Evolutionary conservation across 2,888 invertebrate species (phyloP).

Genomic region (Pseudeuparius sepicola): DNA sequence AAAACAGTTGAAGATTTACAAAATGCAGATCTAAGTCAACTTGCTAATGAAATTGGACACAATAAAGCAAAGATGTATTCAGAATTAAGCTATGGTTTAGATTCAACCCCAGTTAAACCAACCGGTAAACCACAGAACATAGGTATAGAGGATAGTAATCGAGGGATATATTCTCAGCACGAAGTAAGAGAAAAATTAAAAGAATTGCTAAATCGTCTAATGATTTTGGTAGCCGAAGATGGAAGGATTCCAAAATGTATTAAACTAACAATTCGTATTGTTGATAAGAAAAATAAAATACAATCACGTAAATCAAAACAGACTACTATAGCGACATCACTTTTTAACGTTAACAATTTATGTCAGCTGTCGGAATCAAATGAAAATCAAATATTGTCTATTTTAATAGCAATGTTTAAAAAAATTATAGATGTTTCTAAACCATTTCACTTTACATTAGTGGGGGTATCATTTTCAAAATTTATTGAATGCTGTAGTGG

Average conservation of each 20-base stretch:
- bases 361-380: slow-evolving; percentile 42
- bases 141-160: slow-evolving; percentile 71
- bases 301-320: slow-evolving; percentile 68
- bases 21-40: slow-evolving; percentile 45
- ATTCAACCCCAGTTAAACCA: slow-evolving; percentile 59
- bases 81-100: slow-evolving; percentile 65
- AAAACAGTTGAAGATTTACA: slow-evolving; percentile 58
- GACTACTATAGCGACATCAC: slow-evolving; percentile 58
- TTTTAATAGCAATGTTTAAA: slow-evolving; percentile 66
- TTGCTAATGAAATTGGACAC: slow-evolving; percentile 47
- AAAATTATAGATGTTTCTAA: slow-evolving; percentile 60
- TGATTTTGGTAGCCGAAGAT: slow-evolving; percentile 64
- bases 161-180: slow-evolving; percentile 58
- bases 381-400: slow-evolving; percentile 54
- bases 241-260: slow-evolving; percentile 68
- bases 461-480: slow-evolving; percentile 75
- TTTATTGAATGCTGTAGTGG: slow-evolving; percentile 62
- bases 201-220: slow-evolving; percentile 56
- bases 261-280: slow-evolving; percentile 64
- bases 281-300: slow-evolving; percentile 53
- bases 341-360: slow-evolving; percentile 40
- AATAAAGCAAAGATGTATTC: slow-evolving; percentile 61
- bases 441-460: slow-evolving; percentile 68
- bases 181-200: slow-evolving; percentile 66
- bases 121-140: slow-evolving; percentile 71